Conservation (phyloP, 2,888 invertebrate genomes). For the Chloroclystis v-ata region DNA sequence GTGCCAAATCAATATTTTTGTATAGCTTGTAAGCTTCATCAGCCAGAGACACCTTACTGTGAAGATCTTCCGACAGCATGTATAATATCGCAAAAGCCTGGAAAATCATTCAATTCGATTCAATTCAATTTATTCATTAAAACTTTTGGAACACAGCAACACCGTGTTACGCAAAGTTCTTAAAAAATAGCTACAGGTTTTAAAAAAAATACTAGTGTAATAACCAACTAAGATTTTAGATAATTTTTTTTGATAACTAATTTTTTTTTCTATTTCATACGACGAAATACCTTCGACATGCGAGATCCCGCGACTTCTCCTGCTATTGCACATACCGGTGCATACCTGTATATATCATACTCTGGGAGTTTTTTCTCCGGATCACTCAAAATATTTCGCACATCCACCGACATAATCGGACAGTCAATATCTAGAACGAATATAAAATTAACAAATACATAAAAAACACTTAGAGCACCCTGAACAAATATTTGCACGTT, state of each 20-base stretch:
- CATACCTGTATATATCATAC: too few species aligned
- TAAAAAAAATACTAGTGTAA: too few species aligned
- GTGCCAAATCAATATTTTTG: slow-evolving; percentile 49
- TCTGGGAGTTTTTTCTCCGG: slow-evolving; percentile 1
- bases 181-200: too few species aligned
- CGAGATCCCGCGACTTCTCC: slow-evolving; percentile 61
- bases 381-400: slow-evolving; percentile 28
- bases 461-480: too few species aligned
- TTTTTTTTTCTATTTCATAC: too few species aligned
- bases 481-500: too few species aligned
- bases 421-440: slow-evolving; percentile 42
- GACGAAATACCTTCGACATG: slow-evolving; percentile 50
- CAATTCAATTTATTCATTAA: too few species aligned
- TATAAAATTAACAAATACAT: too few species aligned
- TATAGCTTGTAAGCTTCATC: slow-evolving; percentile 64
- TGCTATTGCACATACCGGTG: slow-evolving; percentile 42
- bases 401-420: slow-evolving; percentile 41
- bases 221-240: too few species aligned
- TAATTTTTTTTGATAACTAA: neutral
- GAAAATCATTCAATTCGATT: slow-evolving; percentile 16
- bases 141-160: too few species aligned
- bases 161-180: too few species aligned
- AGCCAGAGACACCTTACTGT: slow-evolving; percentile 48
- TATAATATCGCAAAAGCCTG: slow-evolving; percentile 59
- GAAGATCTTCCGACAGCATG: slow-evolving; percentile 58